Evolutionary conservation across 2,888 invertebrate species (phyloP).

Genomic region (Spilosoma lubricipeda): DNA sequence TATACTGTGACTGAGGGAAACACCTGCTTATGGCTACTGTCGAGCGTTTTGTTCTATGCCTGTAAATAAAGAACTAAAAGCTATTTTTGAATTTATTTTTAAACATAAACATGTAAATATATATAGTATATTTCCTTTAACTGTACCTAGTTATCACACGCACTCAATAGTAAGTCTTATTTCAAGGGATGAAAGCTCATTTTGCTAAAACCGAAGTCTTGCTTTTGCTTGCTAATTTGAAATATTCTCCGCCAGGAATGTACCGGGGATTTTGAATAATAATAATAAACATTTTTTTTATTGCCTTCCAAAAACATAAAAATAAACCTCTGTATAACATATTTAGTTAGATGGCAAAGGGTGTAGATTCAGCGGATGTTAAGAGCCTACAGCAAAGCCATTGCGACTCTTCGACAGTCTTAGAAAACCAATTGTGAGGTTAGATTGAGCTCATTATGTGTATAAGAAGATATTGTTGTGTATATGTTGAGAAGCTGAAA

Average conservation of each 20-base stretch:
- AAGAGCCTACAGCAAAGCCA: no score
- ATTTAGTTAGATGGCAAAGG: no score
- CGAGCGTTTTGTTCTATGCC: no score
- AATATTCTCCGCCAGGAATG: neutral
- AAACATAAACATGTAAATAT: neutral
- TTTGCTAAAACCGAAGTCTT: neutral
- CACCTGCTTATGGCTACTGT: no score
- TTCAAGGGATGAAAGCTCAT: neutral
- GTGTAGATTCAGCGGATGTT: no score
- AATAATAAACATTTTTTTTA: no score
- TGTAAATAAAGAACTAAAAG: no score
- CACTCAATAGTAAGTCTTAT: neutral
- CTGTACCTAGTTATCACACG: neutral
- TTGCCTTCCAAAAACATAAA: no score
- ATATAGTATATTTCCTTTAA: neutral
- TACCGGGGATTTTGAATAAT: constrained; percentile 5
- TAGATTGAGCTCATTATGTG: constrained; percentile 15
- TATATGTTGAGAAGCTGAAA: constrained; percentile 37
- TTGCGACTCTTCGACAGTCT: no score
- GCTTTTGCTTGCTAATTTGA: no score
- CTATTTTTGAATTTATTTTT: neutral
- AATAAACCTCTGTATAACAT: no score
- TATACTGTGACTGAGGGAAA: no score
- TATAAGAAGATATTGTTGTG: constrained; percentile 19
- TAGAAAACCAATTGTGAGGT: neutral